Evolutionary conservation across 2,888 invertebrate genomes (phyloP).

Genomic region (Perdita meconis): DNA sequence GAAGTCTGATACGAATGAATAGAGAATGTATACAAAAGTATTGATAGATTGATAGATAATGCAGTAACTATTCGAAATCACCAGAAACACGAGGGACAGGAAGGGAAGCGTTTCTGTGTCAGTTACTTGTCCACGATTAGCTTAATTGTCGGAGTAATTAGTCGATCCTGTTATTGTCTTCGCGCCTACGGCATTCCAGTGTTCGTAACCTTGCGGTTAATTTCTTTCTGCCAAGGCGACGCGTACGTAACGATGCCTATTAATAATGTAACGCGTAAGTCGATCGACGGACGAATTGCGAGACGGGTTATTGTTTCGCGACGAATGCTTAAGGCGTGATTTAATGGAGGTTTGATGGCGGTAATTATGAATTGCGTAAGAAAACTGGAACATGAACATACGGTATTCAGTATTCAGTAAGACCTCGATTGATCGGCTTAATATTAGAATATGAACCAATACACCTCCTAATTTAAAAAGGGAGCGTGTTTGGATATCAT

Average conservation of each 20-base stretch:
- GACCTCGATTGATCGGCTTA: no score
- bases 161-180: slow-evolving; percentile 60
- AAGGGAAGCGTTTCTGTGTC: slow-evolving; percentile 33
- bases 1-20: no score
- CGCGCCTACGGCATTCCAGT: slow-evolving; percentile 65
- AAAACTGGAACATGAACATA: no score
- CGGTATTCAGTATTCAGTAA: no score
- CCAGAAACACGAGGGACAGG: background rate
- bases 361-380: no score
- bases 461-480: no score
- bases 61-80: no score
- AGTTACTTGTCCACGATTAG: slow-evolving; percentile 33
- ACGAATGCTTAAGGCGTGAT: background rate
- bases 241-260: slow-evolving; percentile 54
- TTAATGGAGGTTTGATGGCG: background rate
- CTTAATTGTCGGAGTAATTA: slow-evolving; percentile 58
- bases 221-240: slow-evolving; percentile 51
- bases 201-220: slow-evolving; percentile 66
- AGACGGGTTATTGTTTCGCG: slow-evolving; percentile 35
- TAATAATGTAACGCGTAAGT: slow-evolving; percentile 40
- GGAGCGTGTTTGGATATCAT: no score
- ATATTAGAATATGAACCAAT: no score
- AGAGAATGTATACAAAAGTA: no score
- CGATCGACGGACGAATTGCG: slow-evolving; percentile 14
- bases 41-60: background rate